These are phyloP conservation scores for Geothlypis trichas DNA, from an alignment of 2,113 vertebrate genomes.

Conservation along the genomic window DNA sequence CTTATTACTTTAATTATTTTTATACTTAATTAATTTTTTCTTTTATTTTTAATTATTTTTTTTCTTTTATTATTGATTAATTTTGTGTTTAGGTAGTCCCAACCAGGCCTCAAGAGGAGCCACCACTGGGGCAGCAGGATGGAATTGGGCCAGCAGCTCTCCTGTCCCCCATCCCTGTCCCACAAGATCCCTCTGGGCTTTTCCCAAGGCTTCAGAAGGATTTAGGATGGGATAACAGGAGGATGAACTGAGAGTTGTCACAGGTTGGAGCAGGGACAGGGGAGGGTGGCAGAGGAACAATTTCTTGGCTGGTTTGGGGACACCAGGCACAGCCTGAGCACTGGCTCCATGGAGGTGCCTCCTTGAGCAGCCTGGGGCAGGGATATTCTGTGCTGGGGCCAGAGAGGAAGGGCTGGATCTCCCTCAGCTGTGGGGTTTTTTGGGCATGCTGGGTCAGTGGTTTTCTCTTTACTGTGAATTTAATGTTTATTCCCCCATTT, in stretches of 20 bases:
- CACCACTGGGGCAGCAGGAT: neutral
- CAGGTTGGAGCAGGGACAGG: neutral
- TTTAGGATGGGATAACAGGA: neutral
- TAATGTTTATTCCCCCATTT: neutral
- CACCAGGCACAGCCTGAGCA: rapidly evolving
- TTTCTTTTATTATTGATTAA: neutral
- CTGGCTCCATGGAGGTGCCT: neutral
- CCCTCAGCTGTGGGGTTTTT: neutral
- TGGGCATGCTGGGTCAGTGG: rapidly evolving
- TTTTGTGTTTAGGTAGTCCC: neutral
- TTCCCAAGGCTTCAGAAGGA: neutral
- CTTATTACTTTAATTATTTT: neutral
- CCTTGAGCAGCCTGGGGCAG: neutral
- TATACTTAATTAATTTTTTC: neutral
- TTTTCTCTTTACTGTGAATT: neutral
- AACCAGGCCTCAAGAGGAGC: neutral
- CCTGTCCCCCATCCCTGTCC: neutral
- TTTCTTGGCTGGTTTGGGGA: neutral
- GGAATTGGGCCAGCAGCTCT: neutral
- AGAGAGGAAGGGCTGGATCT: neutral
- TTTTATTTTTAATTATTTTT: neutral
- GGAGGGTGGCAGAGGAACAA: neutral
- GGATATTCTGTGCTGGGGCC: neutral
- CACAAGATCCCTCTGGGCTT: neutral
- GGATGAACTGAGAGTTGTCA: neutral